Percentiles rank a stretch among this genome's conserved stretches.
phyloP scores from a whole-genome alignment of 1,140 invertebrate species.

The Trichomalopsis sarcophagae region DNA sequence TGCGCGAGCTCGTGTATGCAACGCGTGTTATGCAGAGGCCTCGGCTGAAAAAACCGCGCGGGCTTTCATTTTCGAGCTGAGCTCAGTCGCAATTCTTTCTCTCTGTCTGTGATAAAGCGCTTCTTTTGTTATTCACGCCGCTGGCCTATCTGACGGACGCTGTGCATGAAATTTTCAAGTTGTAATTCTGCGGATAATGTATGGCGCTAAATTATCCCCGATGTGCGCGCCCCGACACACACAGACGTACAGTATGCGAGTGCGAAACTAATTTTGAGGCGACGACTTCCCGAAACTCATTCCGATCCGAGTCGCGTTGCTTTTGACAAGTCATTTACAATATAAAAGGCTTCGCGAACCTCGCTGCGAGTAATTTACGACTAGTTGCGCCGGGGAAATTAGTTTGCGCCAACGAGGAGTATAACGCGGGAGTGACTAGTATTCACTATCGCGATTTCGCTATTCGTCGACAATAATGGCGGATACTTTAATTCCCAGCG shows the following conservation, averaged over 20 bases:
- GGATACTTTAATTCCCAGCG: too few species aligned
- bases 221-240: background rate
- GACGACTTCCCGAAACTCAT: background rate
- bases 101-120: background rate
- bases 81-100: background rate
- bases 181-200: background rate
- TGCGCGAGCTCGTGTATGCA: too few species aligned
- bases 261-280: background rate
- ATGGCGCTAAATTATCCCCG: background rate
- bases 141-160: background rate
- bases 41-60: background rate
- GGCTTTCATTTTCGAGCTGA: background rate
- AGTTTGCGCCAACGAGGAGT: background rate
- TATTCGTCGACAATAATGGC: too few species aligned
- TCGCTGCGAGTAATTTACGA: background rate
- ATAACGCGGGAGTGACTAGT: background rate
- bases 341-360: background rate
- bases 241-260: background rate
- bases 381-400: background rate
- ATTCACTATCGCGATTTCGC: too few species aligned
- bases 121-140: constrained; percentile 14
- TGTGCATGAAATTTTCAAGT: background rate
- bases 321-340: background rate
- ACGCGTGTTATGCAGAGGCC: too few species aligned
- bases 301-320: background rate